These are phyloP conservation scores for Timema cristinae DNA, from an alignment of 2,888 invertebrate genomes.

Conservation along the genomic window DNA sequence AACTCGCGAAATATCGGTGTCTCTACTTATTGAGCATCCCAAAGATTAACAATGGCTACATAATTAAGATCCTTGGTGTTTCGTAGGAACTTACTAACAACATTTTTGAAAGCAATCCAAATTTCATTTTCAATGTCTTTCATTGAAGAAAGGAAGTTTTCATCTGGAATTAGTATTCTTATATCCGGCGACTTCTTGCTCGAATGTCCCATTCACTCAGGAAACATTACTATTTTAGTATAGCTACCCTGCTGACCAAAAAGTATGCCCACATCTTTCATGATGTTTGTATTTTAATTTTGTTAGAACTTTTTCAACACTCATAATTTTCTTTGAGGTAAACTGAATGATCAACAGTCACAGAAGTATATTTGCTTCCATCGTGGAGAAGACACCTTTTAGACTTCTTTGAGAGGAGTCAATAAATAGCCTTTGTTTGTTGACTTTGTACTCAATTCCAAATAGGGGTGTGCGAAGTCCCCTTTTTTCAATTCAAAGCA, in stretches of 20 bases:
- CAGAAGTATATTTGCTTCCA: conserved; percentile 11
- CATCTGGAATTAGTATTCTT: not conserved
- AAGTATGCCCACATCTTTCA: not conserved
- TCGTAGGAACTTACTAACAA: not conserved
- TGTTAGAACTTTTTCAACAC: not conserved
- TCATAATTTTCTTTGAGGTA: conserved; percentile 16
- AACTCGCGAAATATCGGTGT: too few relatives aligned
- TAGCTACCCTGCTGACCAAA: not conserved
- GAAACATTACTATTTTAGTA: conserved; percentile 4
- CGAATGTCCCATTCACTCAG: not conserved
- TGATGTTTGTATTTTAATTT: conserved; percentile 6
- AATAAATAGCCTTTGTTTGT: conserved; percentile 2
- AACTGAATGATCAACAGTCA: not conserved
- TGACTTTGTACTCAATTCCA: not conserved
- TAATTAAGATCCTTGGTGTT: not conserved
- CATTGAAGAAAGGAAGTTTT: not conserved
- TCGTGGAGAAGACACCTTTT: conserved; percentile 17
- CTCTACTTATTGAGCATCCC: too few relatives aligned
- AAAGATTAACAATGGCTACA: too few relatives aligned
- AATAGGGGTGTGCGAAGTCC: not conserved
- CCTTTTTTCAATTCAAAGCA: too few relatives aligned
- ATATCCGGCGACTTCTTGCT: not conserved
- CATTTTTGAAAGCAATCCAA: not conserved
- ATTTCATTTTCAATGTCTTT: not conserved
- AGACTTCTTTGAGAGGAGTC: conserved; percentile 15